Conservation (phyloP, 2,888 invertebrate species). For the Drosophila percnosoma region DNA sequence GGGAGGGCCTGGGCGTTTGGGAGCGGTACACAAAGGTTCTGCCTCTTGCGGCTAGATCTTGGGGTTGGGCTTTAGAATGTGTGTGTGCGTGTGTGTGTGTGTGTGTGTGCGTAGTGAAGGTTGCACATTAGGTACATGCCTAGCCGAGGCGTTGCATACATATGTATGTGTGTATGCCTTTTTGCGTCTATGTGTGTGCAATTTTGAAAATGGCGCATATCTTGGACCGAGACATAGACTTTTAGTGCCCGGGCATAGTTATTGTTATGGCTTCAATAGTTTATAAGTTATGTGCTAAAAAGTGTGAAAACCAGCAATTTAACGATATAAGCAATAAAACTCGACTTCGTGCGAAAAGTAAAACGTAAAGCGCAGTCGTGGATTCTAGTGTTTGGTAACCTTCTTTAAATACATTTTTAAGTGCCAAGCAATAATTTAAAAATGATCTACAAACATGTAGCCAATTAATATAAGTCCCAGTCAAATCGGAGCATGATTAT, state of each 20-base stretch:
- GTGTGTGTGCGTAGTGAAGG: conserved; percentile 53
- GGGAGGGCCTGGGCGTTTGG: conserved; percentile 1
- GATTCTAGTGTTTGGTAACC: conserved; percentile 8
- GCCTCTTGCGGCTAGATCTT: conserved; percentile 24
- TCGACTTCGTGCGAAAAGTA: conserved; percentile 20
- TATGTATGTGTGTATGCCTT: conserved; percentile 41
- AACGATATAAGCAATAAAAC: conserved; percentile 56
- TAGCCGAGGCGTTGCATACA: conserved; percentile 32
- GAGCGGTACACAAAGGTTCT: conserved; percentile 68
- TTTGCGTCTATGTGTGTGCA: conserved; percentile 32
- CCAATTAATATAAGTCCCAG: neutral
- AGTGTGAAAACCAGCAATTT: conserved; percentile 58
- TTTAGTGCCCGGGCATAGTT: conserved; percentile 61
- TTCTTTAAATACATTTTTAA: conserved; percentile 2
- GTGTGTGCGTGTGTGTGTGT: conserved; percentile 14
- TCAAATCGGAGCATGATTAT: neutral
- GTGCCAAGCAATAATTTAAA: neutral
- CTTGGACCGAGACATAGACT: conserved; percentile 53
- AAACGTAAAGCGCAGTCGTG: neutral
- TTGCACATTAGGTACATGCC: conserved; percentile 69
- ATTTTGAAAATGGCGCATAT: conserved; percentile 58
- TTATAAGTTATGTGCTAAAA: conserved; percentile 59
- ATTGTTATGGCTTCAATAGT: conserved; percentile 55
- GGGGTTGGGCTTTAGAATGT: conserved; percentile 31
- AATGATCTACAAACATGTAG: neutral